phyloP scores from a whole-genome alignment of 2,113 vertebrate species.

The Phycodurus eques region DNA sequence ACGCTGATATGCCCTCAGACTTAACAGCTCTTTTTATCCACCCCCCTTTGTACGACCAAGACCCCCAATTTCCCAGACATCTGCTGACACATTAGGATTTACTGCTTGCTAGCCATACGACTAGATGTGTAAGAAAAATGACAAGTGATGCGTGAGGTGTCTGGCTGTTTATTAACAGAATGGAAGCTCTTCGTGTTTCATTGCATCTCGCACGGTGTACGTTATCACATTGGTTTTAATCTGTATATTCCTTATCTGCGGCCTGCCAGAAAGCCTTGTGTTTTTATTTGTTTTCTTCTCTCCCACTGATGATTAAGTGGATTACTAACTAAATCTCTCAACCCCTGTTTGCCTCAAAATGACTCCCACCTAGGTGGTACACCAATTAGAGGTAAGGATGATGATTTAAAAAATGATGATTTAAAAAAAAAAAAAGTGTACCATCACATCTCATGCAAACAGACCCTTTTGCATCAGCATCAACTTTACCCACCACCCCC shows the following conservation, averaged over 20 bases:
- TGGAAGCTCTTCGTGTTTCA: neutral
- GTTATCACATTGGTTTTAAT: constrained; percentile 41
- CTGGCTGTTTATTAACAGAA: constrained; percentile 2
- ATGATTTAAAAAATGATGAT: constrained; percentile 68
- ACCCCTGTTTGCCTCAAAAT: constrained; percentile 96
- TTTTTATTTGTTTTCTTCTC: constrained; percentile 22
- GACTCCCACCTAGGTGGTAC: constrained; percentile 97
- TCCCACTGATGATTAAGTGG: constrained; percentile 49
- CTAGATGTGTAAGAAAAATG: constrained; percentile 2
- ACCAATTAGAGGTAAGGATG: constrained; percentile 99
- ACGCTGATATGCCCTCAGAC: constrained; percentile 49
- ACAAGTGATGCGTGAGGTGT: neutral
- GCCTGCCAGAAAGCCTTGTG: constrained; percentile 48
- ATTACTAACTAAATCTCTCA: constrained; percentile 77
- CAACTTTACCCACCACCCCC: neutral
- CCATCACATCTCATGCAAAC: constrained; percentile 57
- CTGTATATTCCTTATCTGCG: constrained; percentile 28
- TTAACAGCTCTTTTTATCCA: constrained; percentile 40
- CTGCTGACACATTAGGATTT: constrained; percentile 52
- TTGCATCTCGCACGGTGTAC: constrained; percentile 5
- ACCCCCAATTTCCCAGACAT: constrained; percentile 38
- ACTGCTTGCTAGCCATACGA: constrained; percentile 41
- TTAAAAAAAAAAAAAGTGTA: constrained; percentile 65
- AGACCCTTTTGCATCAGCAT: constrained; percentile 18
- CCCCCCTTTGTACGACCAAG: constrained; percentile 4